Evolutionary conservation across 2,113 vertebrate species (phyloP), one percentile per base, ranked within the genome.

Genomic region (Coreoperca whiteheadi): DNA sequence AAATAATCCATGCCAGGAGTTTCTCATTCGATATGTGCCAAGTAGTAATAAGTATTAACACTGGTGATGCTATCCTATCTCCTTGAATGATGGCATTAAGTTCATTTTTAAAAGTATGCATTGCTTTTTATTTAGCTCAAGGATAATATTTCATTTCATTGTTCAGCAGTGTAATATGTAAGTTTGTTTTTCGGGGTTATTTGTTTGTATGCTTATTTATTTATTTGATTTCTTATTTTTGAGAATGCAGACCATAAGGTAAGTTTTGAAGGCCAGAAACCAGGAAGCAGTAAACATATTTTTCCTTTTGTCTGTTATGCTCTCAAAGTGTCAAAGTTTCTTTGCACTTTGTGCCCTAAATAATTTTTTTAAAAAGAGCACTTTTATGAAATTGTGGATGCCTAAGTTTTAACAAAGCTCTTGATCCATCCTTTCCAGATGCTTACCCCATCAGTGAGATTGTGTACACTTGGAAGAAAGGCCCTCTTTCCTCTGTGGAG

Each of bases 381-480:
- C 4, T 51, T 28, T 12, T 21, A 39, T 30, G 11, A 51, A 23
- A 39, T 39, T 8, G 3, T 70, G 9, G 37, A 25, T 43, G 10
- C 61, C 12, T 18, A 21, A 0, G 11, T 28, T 18, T 53, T 14
- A 30, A 81, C 21, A 57, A 30, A 67, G 1, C 0, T 60, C 20
- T 25, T 66, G 3, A 11, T 72, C 23, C 21, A 2, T 61, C 77
- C 32, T 71, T 8, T 69, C 8, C 39, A 96, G 96, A 96, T 88
- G 96, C 96, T 16, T 96, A 96, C 68, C 96, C 96, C 7, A 95
- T 95, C 51, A 96, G 94, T 30, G 96, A 96, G 89, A 96, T 96
- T 2, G 94, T 96, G 60, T 96, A 96, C 88, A 96, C 95, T 0
- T 96, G 96, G 96, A 96, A 96, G 90, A 96, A 96, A 85, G 96